Evolutionary conservation across 2,888 invertebrate species (phyloP), one percentile per base, ranked within the genome.

Genomic region (Heteropelma amictum): DNA sequence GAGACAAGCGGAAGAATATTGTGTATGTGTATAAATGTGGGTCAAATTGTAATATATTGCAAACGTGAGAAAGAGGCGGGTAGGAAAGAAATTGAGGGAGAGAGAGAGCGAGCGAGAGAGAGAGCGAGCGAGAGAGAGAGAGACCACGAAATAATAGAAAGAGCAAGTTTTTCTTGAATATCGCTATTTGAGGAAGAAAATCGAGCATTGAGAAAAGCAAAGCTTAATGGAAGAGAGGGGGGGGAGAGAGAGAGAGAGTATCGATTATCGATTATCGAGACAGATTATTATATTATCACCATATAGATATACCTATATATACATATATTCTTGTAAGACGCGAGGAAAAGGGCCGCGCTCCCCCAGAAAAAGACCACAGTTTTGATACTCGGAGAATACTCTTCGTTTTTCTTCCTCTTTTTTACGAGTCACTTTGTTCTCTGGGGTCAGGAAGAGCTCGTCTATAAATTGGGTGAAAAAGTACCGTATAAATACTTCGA

Each of bases 31-130:
- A 85, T 85, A 85, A 84, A 85, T 85, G 85, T 86, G 84, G 85
- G 85, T 85, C 80, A 81, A 84, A 84, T 79, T 86, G 86, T 86
- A 85, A 85, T 85, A 85, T 86, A 86, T 85, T 85, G 83, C 80
- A 80, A 69, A 47, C 63, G 64, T 67, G 76, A 71, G 71, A 58
- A 42, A 70, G 28, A 51, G 53, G 40, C n/a, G 1, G 38, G 28
- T 23, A 26, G 14, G 21, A 33, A 10, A 33, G 33, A 8, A n/a
- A 8, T 3, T 2, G n/a, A 33, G 30, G 33, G 30, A 49, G 54
- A 40, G 12, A 61, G 8, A 56, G 42, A 19, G 23, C 28, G 42
- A 19, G 2, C 10, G 42, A 54, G 23, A 35, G 10, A 19, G 23
- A 19, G 14, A 42, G 45, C 14, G 4, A 40, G 21, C 7, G 28